Conservation (phyloP, 2,888 invertebrate species). For the Anoplius nigerrimus region DNA sequence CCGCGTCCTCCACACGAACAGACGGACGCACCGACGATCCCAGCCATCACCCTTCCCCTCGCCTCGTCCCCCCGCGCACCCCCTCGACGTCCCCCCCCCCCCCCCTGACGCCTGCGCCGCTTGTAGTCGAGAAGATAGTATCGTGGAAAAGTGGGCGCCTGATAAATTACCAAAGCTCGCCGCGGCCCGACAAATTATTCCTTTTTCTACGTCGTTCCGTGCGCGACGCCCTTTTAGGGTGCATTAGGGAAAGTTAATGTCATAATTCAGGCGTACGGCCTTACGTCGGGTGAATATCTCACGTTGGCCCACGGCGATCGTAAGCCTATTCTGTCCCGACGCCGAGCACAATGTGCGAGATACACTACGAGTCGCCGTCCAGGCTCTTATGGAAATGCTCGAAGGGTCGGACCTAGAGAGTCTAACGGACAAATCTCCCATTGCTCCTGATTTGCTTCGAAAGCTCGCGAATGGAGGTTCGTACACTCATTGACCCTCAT, state of each 20-base stretch:
- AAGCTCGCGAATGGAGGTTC: too few species aligned
- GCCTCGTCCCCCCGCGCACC: slow-evolving; percentile 7
- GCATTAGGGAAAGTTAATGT: slow-evolving; percentile 38
- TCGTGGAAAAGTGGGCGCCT: slow-evolving; percentile 51
- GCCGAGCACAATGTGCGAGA: not conserved
- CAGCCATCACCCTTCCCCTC: not conserved
- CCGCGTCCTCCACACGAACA: slow-evolving; percentile 31
- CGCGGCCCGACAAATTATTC: slow-evolving; percentile 48
- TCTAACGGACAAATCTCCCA: not conserved
- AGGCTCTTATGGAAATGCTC: not conserved
- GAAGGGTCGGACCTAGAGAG: too few species aligned
- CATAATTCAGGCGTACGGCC: not conserved
- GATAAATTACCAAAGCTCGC: slow-evolving; percentile 35
- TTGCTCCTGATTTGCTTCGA: too few species aligned
- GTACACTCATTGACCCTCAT: too few species aligned
- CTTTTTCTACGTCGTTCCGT: slow-evolving; percentile 26
- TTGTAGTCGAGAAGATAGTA: slow-evolving; percentile 26
- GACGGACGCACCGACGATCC: not conserved
- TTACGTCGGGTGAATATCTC: not conserved
- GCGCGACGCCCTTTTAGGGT: slow-evolving; percentile 38
- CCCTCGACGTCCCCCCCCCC: not conserved
- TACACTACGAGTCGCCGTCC: not conserved
- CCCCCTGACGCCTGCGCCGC: slow-evolving; percentile 3
- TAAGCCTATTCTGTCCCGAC: not conserved
- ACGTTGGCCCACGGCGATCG: not conserved